Evolutionary conservation across 2,113 vertebrate genomes (phyloP).

Genomic region (Pseudopodoces humilis): DNA sequence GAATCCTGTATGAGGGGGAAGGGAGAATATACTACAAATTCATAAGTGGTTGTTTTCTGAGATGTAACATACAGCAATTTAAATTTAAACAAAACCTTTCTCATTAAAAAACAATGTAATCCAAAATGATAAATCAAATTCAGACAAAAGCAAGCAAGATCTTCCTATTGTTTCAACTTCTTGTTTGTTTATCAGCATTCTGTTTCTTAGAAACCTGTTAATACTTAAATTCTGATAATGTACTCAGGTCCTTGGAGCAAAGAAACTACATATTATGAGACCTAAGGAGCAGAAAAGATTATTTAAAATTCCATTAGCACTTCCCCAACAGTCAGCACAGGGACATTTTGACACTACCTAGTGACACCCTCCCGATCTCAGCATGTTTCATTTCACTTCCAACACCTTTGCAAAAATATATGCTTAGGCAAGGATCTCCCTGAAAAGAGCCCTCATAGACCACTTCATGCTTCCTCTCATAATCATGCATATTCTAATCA

Average conservation of each 20-base stretch:
- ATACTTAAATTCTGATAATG: background rate
- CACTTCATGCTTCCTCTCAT: slow-evolving; percentile 57
- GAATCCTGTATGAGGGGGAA: background rate
- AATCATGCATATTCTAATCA: slow-evolving; percentile 52
- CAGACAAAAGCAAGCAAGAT: background rate
- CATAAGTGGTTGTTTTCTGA: background rate
- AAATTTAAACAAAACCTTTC: background rate
- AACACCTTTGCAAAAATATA: slow-evolving; percentile 44
- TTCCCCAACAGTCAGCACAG: background rate
- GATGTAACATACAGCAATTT: background rate
- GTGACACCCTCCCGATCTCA: slow-evolving; percentile 2
- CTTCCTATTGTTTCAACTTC: background rate
- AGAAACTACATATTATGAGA: background rate
- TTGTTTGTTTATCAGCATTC: background rate
- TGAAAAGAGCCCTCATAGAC: slow-evolving; percentile 40
- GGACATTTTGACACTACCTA: slow-evolving; percentile 24
- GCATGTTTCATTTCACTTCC: slow-evolving; percentile 12
- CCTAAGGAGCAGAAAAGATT: background rate
- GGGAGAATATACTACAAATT: background rate
- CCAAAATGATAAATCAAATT: background rate
- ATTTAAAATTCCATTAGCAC: slow-evolving; percentile 42
- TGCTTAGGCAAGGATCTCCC: slow-evolving; percentile 44
- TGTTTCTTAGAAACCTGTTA: slow-evolving; percentile 14
- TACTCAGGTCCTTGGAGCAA: background rate
- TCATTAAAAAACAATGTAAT: background rate